Evolutionary conservation across 2,113 vertebrate genomes (phyloP).

Genomic region (Quiscalus mexicanus): DNA sequence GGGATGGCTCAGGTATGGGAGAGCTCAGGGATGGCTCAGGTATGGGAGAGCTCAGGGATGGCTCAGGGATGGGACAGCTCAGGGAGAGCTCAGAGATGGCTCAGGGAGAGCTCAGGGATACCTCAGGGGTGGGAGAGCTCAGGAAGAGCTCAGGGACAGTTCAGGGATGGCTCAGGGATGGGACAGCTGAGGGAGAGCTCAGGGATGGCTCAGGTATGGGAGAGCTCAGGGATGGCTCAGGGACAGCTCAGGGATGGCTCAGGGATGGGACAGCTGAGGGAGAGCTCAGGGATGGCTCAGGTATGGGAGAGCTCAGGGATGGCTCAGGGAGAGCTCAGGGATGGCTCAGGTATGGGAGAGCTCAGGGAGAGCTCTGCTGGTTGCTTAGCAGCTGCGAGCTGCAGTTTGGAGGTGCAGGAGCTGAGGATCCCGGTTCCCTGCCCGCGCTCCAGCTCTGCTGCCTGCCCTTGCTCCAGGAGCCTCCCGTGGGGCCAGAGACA

Average conservation of each 20-base stretch:
- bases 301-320: background rate
- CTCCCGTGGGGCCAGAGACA: background rate
- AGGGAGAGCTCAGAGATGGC: background rate
- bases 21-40: background rate
- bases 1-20: background rate
- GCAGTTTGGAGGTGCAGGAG: background rate
- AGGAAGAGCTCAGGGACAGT: background rate
- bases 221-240: background rate
- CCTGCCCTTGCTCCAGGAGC: background rate
- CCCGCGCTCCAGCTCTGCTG: rapidly evolving
- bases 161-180: background rate
- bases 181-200: too few relatives aligned
- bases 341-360: background rate
- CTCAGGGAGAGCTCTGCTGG: background rate
- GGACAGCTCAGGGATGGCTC: background rate
- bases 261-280: background rate
- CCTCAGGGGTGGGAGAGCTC: background rate
- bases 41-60: too few relatives aligned
- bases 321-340: background rate
- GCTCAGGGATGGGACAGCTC: background rate
- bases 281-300: background rate
- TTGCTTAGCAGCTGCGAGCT: slow-evolving; percentile 51
- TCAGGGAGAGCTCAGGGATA: background rate
- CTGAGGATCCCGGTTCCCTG: background rate
- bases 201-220: background rate